Percentiles rank a stretch among this genome's conserved stretches.
Evolutionary conservation across 2,797 vertebrate species (phyloP).

Genomic region (Poecile montanus): DNA sequence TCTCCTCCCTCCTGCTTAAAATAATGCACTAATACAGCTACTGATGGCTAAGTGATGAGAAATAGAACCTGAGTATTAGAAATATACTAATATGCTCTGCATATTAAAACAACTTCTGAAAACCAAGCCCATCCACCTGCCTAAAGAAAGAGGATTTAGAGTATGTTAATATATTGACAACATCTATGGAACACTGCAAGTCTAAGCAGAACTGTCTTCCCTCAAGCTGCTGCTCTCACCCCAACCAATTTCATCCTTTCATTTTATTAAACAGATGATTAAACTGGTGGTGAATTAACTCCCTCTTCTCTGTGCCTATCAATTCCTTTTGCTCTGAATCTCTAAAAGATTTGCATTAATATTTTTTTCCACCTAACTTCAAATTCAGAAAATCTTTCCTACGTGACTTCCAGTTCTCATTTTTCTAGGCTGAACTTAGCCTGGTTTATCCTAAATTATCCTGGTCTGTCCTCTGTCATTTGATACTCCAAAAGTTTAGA

Average conservation of each 20-base stretch:
- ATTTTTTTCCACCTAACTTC: not conserved
- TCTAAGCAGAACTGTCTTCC: not conserved
- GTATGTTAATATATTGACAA: not conserved
- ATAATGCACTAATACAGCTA: not conserved
- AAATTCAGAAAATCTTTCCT: not conserved
- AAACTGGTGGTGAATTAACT: not conserved
- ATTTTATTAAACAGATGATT: not conserved
- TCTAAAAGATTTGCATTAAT: not conserved
- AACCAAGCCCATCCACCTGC: not conserved
- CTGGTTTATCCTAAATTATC: not conserved
- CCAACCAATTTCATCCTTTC: not conserved
- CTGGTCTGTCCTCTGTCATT: not conserved
- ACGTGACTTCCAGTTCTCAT: not conserved
- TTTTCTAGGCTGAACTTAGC: not conserved
- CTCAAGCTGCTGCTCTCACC: not conserved
- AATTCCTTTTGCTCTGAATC: not conserved
- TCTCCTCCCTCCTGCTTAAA: not conserved
- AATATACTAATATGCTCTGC: not conserved
- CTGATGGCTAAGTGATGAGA: not conserved
- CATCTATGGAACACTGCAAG: not conserved
- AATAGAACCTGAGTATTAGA: not conserved
- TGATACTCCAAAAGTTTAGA: not conserved
- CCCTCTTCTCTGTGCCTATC: not conserved
- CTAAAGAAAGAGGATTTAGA: not conserved
- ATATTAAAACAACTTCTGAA: not conserved